Conservation (phyloP, 2,113 vertebrate genomes). For the Pachycephala philippinensis region DNA sequence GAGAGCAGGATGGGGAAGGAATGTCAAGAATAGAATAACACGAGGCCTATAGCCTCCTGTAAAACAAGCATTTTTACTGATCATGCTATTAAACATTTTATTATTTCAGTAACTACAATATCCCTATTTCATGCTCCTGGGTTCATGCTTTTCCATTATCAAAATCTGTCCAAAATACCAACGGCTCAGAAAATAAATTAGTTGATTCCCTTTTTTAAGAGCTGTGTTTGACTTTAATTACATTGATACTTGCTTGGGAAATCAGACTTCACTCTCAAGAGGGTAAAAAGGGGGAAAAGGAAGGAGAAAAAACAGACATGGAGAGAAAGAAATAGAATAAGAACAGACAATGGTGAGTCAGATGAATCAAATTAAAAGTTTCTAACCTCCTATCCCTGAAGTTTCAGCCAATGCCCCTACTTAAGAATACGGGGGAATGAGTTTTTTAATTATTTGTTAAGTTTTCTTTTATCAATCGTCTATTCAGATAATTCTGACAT, state of each 20-base stretch:
- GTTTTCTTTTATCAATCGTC: neutral
- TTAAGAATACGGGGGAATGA: neutral
- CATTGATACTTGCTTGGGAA: conserved; percentile 62
- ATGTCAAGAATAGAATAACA: neutral
- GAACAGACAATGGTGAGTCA: neutral
- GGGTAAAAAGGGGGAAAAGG: conserved; percentile 19
- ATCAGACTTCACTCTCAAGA: conserved; percentile 55
- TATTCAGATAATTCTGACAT: conserved; percentile 8
- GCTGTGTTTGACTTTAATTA: conserved; percentile 67
- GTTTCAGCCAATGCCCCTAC: neutral
- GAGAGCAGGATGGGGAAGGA: neutral
- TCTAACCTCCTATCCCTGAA: neutral
- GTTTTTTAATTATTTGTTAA: conserved; percentile 2
- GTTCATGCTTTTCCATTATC: conserved; percentile 12
- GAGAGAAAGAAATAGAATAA: neutral
- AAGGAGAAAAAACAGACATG: neutral
- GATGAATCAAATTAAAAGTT: conserved; percentile 49
- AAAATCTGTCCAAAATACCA: conserved; percentile 29
- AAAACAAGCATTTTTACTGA: conserved; percentile 21
- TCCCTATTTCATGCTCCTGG: neutral
- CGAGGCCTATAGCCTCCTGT: neutral
- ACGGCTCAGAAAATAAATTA: conserved; percentile 61
- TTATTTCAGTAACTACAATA: conserved; percentile 20
- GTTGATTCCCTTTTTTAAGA: conserved; percentile 27
- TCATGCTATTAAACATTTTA: neutral